A percentile compares a stretch with the other conserved stretches of the same genome.
These are phyloP conservation scores for Aphrocallistes beatrix DNA, from an alignment of 37 sponge, comb jelly and placozoan genomes.

Conservation along the genomic window DNA sequence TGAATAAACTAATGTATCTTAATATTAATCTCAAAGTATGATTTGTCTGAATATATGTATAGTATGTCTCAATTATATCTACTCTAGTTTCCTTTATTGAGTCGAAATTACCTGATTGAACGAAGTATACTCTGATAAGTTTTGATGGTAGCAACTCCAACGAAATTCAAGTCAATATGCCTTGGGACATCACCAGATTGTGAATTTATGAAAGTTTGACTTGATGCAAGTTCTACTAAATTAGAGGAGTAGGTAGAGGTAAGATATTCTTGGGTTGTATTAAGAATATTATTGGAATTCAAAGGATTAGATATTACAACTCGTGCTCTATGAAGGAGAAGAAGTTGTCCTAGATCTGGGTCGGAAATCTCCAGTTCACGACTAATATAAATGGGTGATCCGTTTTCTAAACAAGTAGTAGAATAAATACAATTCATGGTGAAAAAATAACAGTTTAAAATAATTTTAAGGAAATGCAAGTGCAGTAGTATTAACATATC, in stretches of 20 bases:
- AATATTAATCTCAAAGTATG: too few species aligned
- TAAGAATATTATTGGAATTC: background rate
- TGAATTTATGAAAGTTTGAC: background rate
- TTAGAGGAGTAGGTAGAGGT: background rate
- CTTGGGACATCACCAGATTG: background rate
- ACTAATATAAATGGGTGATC: background rate
- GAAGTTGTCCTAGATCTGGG: background rate
- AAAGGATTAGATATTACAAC: background rate
- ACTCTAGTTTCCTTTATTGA: too few species aligned
- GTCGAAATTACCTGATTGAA: background rate
- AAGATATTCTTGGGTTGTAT: background rate
- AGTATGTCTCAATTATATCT: too few species aligned
- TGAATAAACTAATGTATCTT: too few species aligned
- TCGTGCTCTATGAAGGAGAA: background rate
- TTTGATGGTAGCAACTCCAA: background rate
- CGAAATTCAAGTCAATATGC: background rate
- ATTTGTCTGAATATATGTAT: too few species aligned
- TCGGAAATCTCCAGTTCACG: background rate
- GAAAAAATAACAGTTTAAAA: too few species aligned
- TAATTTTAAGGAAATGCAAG: too few species aligned
- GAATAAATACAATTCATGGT: too few species aligned
- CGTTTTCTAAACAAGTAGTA: constrained; percentile 9
- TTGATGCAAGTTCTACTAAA: background rate
- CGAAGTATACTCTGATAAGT: background rate
- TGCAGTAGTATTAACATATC: too few species aligned